Conservation (phyloP, 2,888 invertebrate species). For the Cacoxenus indagator region DNA sequence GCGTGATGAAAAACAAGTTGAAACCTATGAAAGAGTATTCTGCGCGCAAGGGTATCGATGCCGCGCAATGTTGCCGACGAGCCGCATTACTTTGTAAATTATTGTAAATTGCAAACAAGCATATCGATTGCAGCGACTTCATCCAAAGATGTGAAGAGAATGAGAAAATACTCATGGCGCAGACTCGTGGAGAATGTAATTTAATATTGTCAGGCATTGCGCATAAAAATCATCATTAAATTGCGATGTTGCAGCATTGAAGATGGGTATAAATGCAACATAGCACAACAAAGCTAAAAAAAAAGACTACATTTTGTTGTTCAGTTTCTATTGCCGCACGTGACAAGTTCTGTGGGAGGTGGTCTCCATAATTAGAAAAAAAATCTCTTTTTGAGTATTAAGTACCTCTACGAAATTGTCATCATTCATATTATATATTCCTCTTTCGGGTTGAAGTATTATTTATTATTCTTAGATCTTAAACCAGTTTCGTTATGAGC, state of each 20-base stretch:
- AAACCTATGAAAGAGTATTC: neutral
- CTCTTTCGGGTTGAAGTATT: too few species aligned
- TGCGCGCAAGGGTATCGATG: neutral
- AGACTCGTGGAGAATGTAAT: conserved; percentile 34
- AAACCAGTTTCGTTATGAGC: too few species aligned
- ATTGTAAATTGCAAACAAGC: conserved; percentile 36
- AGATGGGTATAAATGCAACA: neutral
- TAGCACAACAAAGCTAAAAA: conserved; percentile 26
- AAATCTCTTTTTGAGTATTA: too few species aligned
- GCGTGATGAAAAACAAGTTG: conserved; percentile 16
- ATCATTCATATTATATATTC: too few species aligned
- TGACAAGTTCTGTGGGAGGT: too few species aligned
- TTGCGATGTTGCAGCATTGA: conserved; percentile 37
- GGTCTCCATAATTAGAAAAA: too few species aligned
- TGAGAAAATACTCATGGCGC: conserved; percentile 18
- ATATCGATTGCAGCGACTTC: conserved; percentile 13
- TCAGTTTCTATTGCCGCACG: too few species aligned
- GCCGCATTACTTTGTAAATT: conserved; percentile 31
- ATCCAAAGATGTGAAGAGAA: conserved; percentile 29
- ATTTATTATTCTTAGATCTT: too few species aligned
- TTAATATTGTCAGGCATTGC: conserved; percentile 43
- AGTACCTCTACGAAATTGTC: too few species aligned
- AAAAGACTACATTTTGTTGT: too few species aligned
- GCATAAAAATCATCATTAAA: conserved; percentile 46
- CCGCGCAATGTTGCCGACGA: conserved; percentile 32